Evolutionary conservation across 1,140 invertebrate genomes (phyloP).

Genomic region (Drosophila eugracilis): DNA sequence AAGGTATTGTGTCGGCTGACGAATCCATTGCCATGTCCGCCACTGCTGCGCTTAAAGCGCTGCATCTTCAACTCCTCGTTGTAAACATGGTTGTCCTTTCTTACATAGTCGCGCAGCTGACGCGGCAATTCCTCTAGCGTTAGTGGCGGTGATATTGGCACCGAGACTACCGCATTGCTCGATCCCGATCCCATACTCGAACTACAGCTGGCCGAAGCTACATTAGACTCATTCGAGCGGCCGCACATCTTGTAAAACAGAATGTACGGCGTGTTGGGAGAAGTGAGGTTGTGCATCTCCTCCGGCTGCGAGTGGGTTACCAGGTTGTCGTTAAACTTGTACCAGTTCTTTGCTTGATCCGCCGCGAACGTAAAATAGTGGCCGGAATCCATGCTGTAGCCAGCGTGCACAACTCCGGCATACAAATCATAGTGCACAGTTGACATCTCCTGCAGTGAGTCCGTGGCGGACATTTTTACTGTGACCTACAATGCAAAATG

Average conservation of each 20-base stretch:
- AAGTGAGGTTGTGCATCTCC: slow-evolving; percentile 88
- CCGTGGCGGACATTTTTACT: slow-evolving; percentile 83
- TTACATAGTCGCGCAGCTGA: slow-evolving; percentile 68
- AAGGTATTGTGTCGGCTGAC: slow-evolving; percentile 43
- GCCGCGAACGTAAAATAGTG: slow-evolving; percentile 94
- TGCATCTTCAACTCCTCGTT: slow-evolving; percentile 65
- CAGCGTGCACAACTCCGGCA: slow-evolving; percentile 93
- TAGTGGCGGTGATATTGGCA: slow-evolving; percentile 57
- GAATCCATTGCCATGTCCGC: slow-evolving; percentile 34
- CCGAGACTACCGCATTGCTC: slow-evolving; percentile 51
- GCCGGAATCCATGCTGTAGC: slow-evolving; percentile 92
- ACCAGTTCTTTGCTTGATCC: slow-evolving; percentile 90
- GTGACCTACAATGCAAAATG: slow-evolving; percentile 70
- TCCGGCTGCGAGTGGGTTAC: slow-evolving; percentile 88
- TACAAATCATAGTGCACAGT: slow-evolving; percentile 89
- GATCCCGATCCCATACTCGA: slow-evolving; percentile 4
- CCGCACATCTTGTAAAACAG: slow-evolving; percentile 89
- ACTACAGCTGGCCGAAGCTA: slow-evolving; percentile 28
- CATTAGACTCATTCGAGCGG: slow-evolving; percentile 68
- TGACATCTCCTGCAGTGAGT: slow-evolving; percentile 66
- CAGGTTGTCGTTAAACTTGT: slow-evolving; percentile 91
- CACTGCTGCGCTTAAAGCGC: slow-evolving; percentile 53
- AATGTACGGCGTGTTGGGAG: slow-evolving; percentile 92
- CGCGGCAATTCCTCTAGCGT: slow-evolving; percentile 72
- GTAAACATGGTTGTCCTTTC: slow-evolving; percentile 73